These are phyloP conservation scores for Nothura maculosa DNA, from an alignment of 2,797 vertebrate species.

Conservation along the genomic window DNA sequence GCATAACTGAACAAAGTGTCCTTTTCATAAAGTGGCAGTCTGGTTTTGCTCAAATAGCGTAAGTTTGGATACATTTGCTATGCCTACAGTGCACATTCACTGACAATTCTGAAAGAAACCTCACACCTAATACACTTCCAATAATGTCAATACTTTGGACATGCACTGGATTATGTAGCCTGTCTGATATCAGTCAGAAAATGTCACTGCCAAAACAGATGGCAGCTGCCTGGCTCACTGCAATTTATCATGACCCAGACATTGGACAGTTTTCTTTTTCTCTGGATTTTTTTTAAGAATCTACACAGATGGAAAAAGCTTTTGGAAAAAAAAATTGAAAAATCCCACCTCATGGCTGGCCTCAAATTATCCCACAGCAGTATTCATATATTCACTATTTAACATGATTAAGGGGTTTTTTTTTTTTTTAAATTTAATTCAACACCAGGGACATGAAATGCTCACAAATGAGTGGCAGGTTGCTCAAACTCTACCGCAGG, in stretches of 20 bases:
- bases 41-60: background rate
- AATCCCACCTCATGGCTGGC: background rate
- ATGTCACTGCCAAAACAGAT: accelerated
- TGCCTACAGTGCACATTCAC: background rate
- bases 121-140: background rate
- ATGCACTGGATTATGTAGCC: background rate
- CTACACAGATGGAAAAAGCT: background rate
- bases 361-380: background rate
- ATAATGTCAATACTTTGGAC: background rate
- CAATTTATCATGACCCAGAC: background rate
- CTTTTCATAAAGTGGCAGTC: background rate
- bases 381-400: background rate
- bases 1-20: background rate
- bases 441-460: background rate
- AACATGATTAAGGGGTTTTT: background rate
- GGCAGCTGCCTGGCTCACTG: background rate
- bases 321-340: background rate
- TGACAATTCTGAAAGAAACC: background rate
- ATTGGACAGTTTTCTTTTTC: background rate
- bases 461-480: background rate
- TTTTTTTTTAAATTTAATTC: background rate
- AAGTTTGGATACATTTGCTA: background rate
- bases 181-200: background rate
- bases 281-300: background rate
- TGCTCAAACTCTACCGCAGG: background rate